Conservation (phyloP, 2,888 invertebrate species). For the Trissonchulus latispiculum region DNA sequence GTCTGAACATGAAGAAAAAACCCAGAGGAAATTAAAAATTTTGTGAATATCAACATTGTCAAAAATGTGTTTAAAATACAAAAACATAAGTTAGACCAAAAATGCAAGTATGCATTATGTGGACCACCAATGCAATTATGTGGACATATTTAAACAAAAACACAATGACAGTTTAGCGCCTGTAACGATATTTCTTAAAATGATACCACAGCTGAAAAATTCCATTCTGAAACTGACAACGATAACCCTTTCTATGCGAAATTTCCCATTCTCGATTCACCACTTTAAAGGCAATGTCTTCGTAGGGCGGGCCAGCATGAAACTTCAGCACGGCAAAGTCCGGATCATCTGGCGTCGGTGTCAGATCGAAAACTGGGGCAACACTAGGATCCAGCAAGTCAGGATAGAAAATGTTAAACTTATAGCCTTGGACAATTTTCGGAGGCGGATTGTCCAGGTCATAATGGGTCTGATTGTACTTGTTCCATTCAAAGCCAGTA, state of each 20-base stretch:
- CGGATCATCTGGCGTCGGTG: slow-evolving; percentile 57
- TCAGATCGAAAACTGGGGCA: slow-evolving; percentile 81
- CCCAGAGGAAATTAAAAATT: too few relatives aligned
- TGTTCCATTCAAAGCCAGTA: slow-evolving; percentile 97
- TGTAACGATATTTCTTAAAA: slow-evolving; percentile 92
- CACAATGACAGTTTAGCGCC: slow-evolving; percentile 50
- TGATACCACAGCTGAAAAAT: slow-evolving; percentile 99
- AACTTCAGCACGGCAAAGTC: slow-evolving; percentile 91
- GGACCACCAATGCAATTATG: too few relatives aligned
- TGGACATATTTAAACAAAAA: too few relatives aligned
- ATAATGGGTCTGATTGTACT: slow-evolving; percentile 99
- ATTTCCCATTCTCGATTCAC: slow-evolving; percentile 99
- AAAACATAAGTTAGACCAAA: too few relatives aligned
- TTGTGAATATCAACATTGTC: too few relatives aligned
- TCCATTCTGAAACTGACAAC: slow-evolving; percentile 98
- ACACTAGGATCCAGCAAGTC: slow-evolving; percentile 86
- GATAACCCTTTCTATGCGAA: slow-evolving; percentile 91
- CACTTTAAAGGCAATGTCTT: slow-evolving; percentile 96
- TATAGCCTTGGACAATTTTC: slow-evolving; percentile 99
- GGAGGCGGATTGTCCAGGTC: slow-evolving; percentile 99
- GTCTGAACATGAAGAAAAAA: too few relatives aligned
- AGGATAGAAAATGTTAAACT: slow-evolving; percentile 99
- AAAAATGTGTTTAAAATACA: too few relatives aligned
- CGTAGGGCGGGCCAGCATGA: slow-evolving; percentile 97
- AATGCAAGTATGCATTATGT: too few relatives aligned